Evolutionary conservation across 2,888 invertebrate genomes (phyloP), one percentile per base, ranked within the genome.

Genomic region (Trichogramma dendrolimi): DNA sequence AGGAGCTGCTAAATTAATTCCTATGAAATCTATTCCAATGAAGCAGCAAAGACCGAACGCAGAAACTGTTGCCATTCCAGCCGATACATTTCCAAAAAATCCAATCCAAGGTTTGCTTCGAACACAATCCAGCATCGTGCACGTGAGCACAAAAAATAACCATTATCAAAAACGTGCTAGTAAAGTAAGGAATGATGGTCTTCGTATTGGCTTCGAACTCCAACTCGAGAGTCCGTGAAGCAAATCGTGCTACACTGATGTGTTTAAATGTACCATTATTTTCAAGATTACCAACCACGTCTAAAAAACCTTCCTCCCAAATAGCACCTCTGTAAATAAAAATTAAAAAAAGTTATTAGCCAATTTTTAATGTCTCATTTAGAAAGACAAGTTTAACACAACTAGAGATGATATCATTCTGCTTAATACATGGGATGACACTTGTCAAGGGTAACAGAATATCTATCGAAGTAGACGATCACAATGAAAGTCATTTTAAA

Each of bases 101-200:
- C 96, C 96, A 11, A 96, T 80, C 87, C 91, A 90, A 1, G 96
- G 95, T 74, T 96, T 94, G 41, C 94, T 93, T 58, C 94, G 85
- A 39, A 95, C 94, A 87, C 94, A 93, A 75, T 95, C 96, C 7
- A 88, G 84, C 92, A 94, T 94, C 90, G 94, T 92, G 75, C 94
- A 94, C 0, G 94, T 94, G n/a, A 92, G 83, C 44, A 91, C 77
- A 55, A 76, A 84, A 86, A 44, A 91, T 75, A 0, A 91, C 90
- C 91, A 96, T 94, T 56, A 94, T 85, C 62, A 89, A 81, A 75
- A 95, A 93, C 0, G 95, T 94, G 55, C 93, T 91, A 63, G 90
- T 84, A 77, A 92, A 93, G 80, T 91, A 93, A 8, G 93, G 93
- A 66, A 92, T 86, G 41, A 93, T 90, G 0, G 94, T 91, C 75